Percentiles rank a stretch among this genome's conserved stretches.
Evolutionary conservation across 2,888 invertebrate species (phyloP).

Genomic region (Gasteruption jaculator): DNA sequence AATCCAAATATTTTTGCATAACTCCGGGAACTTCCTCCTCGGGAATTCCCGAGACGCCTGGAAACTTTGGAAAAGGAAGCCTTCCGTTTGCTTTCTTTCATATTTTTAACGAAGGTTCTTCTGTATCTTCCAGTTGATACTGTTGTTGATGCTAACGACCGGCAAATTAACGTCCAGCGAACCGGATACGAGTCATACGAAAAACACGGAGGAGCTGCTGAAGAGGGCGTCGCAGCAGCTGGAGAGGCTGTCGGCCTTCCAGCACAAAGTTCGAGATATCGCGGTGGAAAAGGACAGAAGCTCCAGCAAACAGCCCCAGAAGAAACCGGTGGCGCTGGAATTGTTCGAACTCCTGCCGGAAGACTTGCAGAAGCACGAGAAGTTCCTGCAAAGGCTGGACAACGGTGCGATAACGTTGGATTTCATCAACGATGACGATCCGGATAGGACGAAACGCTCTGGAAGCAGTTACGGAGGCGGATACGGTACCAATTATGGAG

Average conservation of each 20-base stretch:
- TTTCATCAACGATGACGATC: no score
- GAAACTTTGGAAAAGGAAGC: no score
- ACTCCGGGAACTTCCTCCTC: no score
- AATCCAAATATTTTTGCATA: no score
- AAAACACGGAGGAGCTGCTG: constrained; percentile 17
- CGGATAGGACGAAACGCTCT: constrained; percentile 37
- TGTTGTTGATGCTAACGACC: constrained; percentile 29
- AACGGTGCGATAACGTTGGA: no score
- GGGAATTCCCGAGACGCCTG: no score
- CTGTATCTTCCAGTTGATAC: constrained; percentile 33
- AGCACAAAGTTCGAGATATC: background rate
- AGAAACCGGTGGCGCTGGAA: constrained; percentile 7
- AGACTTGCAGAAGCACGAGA: constrained; percentile 19
- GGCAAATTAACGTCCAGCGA: constrained; percentile 25
- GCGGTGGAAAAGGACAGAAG: background rate
- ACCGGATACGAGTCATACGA: constrained; percentile 23
- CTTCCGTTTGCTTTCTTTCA: no score
- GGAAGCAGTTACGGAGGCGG: constrained; percentile 14
- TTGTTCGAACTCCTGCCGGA: constrained; percentile 20
- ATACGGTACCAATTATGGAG: constrained; percentile 20
- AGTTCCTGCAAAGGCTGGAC: no score
- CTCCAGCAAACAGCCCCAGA: constrained; percentile 1
- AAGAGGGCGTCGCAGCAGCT: constrained; percentile 38
- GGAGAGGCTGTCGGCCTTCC: constrained; percentile 35
- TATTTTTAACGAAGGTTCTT: no score